These are phyloP conservation scores for Trichomycterus rosablanca DNA, from an alignment of 2,113 vertebrate species.

Conservation along the genomic window DNA sequence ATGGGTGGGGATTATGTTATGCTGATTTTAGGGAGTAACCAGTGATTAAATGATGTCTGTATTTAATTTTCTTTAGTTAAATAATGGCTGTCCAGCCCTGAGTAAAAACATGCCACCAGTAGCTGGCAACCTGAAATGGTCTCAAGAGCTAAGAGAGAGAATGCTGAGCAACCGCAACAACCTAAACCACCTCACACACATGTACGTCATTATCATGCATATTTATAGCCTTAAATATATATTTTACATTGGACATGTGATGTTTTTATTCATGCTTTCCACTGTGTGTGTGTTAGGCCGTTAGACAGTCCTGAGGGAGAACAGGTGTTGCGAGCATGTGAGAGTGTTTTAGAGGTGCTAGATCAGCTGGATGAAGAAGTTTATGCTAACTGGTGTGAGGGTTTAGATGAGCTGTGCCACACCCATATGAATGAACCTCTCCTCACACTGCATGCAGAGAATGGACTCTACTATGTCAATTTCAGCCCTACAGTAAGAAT, in stretches of 20 bases:
- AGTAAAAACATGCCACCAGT: constrained; percentile 65
- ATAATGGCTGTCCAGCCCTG: too few relatives aligned
- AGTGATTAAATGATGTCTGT: too few relatives aligned
- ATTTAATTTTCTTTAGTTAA: constrained; percentile 14
- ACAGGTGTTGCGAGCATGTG: constrained; percentile 63
- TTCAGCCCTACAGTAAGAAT: constrained; percentile 68
- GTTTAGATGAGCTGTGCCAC: constrained; percentile 57
- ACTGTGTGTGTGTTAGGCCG: constrained; percentile 48
- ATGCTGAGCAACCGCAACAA: constrained; percentile 58
- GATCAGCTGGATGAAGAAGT: constrained; percentile 60
- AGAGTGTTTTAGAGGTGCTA: constrained; percentile 60
- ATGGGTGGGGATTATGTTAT: too few relatives aligned
- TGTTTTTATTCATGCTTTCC: not conserved
- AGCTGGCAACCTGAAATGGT: constrained; percentile 72
- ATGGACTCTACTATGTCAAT: constrained; percentile 58
- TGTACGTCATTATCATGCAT: constrained; percentile 54
- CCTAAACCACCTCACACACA: constrained; percentile 61
- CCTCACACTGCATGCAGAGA: constrained; percentile 53
- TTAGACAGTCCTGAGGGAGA: constrained; percentile 59
- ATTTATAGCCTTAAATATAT: too few relatives aligned
- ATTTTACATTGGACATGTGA: too few relatives aligned
- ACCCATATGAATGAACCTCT: constrained; percentile 60
- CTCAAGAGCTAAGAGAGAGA: constrained; percentile 61
- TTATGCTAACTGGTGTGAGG: constrained; percentile 59
- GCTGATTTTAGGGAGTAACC: too few relatives aligned